A percentile compares a stretch with the other conserved stretches of the same genome.
These are phyloP conservation scores for Himalopsyche japonica DNA, from an alignment of 2,888 invertebrate genomes.

Conservation along the genomic window DNA sequence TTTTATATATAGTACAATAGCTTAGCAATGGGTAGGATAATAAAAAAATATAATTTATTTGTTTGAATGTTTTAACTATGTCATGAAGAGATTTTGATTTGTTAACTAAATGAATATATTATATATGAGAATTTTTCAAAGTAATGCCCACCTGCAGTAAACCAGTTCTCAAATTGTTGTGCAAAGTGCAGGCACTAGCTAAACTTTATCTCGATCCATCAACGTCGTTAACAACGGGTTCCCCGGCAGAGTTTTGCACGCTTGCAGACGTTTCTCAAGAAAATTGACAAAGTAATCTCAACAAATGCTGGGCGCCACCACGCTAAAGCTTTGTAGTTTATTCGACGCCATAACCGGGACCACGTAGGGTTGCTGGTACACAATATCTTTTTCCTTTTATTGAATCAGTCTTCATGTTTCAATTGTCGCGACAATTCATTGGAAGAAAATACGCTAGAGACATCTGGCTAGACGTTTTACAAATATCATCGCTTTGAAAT, in stretches of 20 bases:
- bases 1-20: too few relatives aligned
- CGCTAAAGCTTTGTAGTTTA: neutral
- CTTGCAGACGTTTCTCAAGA: neutral
- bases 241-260: slow-evolving; percentile 5
- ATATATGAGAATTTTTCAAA: neutral
- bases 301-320: slow-evolving; percentile 4
- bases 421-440: neutral
- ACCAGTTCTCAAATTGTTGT: neutral
- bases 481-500: too few relatives aligned
- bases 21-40: too few relatives aligned
- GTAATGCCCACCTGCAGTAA: neutral
- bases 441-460: neutral
- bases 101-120: too few relatives aligned
- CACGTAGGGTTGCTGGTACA: neutral
- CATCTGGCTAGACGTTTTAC: neutral
- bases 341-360: neutral
- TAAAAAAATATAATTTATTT: too few relatives aligned
- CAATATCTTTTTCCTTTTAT: neutral
- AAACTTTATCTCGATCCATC: slow-evolving; percentile 10
- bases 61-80: too few relatives aligned
- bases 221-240: slow-evolving; percentile 7
- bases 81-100: too few relatives aligned
- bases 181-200: neutral
- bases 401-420: neutral
- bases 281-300: slow-evolving; percentile 17